Conservation (phyloP, 2,113 vertebrate species). For the Cochlearius cochlearius region DNA sequence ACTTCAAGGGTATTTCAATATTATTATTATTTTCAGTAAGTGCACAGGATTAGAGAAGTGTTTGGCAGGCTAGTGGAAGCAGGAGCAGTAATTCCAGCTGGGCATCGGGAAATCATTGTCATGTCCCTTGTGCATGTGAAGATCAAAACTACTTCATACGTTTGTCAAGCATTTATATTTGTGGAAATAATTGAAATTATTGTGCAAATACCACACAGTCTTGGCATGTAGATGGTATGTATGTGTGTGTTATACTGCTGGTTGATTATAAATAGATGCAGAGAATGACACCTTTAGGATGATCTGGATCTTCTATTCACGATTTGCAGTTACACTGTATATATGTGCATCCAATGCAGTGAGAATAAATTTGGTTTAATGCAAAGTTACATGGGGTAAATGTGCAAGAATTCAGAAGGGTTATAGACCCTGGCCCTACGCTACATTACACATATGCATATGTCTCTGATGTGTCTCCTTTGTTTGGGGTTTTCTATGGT, state of each 20-base stretch:
- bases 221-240: not conserved
- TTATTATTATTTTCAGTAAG: not conserved
- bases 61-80: not conserved
- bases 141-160: not conserved
- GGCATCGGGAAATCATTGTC: not conserved
- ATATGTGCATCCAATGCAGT: not conserved
- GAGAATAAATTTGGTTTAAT: not conserved
- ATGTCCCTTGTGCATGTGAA: not conserved
- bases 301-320: not conserved
- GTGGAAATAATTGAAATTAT: not conserved
- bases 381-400: not conserved
- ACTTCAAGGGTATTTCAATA: not conserved
- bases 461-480: not conserved
- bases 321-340: not conserved
- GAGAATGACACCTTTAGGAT: not conserved
- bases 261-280: not conserved
- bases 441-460: fast-evolving
- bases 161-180: not conserved
- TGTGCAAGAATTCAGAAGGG: not conserved
- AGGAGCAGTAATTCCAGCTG: not conserved
- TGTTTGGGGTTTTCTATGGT: not conserved
- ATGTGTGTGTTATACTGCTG: not conserved
- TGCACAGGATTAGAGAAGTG: not conserved
- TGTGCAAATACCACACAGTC: not conserved
- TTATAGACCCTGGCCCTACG: not conserved